Conservation (phyloP, 2,888 invertebrate genomes). For the Brassicogethes aeneus region DNA sequence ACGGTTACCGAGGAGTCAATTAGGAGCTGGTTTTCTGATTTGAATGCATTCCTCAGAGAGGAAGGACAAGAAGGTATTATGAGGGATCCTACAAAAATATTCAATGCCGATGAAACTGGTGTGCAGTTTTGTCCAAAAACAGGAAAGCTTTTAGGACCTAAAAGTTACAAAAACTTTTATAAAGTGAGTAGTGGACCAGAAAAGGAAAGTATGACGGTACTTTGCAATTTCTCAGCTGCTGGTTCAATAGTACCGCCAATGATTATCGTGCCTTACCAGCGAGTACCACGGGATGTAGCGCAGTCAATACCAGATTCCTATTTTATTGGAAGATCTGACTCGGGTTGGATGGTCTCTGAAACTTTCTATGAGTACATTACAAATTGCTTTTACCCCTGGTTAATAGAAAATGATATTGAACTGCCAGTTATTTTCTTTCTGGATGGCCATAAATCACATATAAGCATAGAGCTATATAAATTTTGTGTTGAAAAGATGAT, state of each 20-base stretch:
- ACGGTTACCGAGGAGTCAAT: conserved; percentile 20
- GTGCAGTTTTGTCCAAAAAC: conserved; percentile 17
- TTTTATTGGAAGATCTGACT: too few relatives aligned
- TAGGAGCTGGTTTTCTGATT: conserved; percentile 20
- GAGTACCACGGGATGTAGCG: conserved; percentile 18
- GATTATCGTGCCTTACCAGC: conserved; percentile 21
- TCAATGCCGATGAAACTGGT: conserved; percentile 21
- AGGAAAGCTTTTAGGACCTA: conserved; percentile 15
- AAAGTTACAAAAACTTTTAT: conserved; percentile 11
- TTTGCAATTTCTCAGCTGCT: conserved; percentile 13
- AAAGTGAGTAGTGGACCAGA: conserved; percentile 9
- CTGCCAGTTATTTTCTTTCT: too few relatives aligned
- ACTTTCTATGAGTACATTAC: too few relatives aligned
- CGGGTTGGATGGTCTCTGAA: too few relatives aligned
- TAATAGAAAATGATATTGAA: too few relatives aligned
- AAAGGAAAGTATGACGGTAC: conserved; percentile 18
- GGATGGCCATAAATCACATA: too few relatives aligned
- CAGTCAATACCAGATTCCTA: conserved; percentile 17
- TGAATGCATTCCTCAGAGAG: conserved; percentile 16
- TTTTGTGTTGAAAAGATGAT: conserved; percentile 23
- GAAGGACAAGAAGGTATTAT: conserved; percentile 8
- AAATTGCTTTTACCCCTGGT: too few relatives aligned
- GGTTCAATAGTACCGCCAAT: conserved; percentile 19
- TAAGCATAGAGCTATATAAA: conserved; percentile 10
- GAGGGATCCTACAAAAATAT: conserved; percentile 11